Base-by-base conservation (phyloP, 2,888 invertebrate species). In the Cephus sareptanus region DNA sequence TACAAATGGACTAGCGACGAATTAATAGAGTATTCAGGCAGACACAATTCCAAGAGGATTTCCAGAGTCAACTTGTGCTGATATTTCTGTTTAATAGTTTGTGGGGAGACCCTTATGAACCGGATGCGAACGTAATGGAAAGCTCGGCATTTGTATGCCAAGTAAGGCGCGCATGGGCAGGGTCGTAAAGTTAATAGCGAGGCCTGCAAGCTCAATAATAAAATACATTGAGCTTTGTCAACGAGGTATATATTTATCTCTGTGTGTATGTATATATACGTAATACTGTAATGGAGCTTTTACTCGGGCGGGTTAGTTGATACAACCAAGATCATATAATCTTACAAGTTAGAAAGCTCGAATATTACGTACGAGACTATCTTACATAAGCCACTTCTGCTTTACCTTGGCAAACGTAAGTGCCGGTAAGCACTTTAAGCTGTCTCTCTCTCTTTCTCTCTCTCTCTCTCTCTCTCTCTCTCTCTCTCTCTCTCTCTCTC, bases 61-160 rank as follows among this genome's bases (percentile, higher is more conserved):
- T 71, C 1, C 40, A 56, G 31, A 30, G 78, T 76, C 76, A 80
- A 79, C 78, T 76, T 77, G 82, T 56, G 40, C 75, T 82, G 84
- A 85, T 86, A 84, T 86, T 86, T 83, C 86, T 86, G 87, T 86
- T 88, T 87, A 88, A 86, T 85, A 87, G 85, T 85, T 85, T 56
- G 23, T 23, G 6, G 79, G 79, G 80, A 76, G 83, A 80, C 81
- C 82, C 83, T 30, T 71, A n/a, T 31, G 71, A 31, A 34, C 31
- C 31, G 71, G 71, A 31, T 71, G 80, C 81, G 83, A 81, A 76
- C 81, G 81, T 85, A 85, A 85, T 87, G 85, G 85, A 85, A 86
- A 75, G 82, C 81, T 81, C 80, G 84, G 83, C 80, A 82, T 83
- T 87, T 86, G 83, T 85, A 85, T 83, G 84, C 87, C 83, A 81